These are phyloP conservation scores for Andrena bucephala DNA, from an alignment of 2,888 invertebrate species.

Conservation along the genomic window DNA sequence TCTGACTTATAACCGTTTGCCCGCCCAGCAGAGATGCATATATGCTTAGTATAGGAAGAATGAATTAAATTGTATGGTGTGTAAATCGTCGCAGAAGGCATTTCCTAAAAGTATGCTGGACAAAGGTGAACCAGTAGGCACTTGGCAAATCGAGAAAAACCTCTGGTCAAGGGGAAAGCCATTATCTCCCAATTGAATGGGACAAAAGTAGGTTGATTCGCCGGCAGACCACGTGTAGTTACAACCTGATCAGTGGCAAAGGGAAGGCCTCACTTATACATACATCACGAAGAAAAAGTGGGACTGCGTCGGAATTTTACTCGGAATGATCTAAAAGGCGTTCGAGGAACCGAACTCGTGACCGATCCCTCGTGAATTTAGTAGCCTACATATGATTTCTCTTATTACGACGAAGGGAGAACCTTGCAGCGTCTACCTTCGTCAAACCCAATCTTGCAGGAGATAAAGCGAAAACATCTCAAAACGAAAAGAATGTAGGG, in stretches of 20 bases:
- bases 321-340: no score
- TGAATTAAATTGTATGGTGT: neutral
- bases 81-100: neutral
- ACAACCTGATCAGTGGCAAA: neutral
- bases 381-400: no score
- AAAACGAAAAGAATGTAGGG: neutral
- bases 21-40: no score
- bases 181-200: neutral
- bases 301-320: no score
- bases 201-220: neutral
- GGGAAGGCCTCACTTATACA: neutral
- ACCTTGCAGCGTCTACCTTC: neutral
- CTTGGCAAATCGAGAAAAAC: neutral
- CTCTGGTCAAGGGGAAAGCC: conserved; percentile 2
- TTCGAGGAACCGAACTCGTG: no score
- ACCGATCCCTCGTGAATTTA: no score
- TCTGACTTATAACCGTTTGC: no score
- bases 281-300: neutral
- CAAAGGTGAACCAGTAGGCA: neutral
- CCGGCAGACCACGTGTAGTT: neutral
- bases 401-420: no score
- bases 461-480: neutral
- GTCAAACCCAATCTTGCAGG: neutral
- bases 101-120: neutral
- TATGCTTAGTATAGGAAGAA: no score